Evolutionary conservation across 2,113 vertebrate genomes (phyloP), one percentile per base, ranked within the genome.

Genomic region (Nestor notabilis): DNA sequence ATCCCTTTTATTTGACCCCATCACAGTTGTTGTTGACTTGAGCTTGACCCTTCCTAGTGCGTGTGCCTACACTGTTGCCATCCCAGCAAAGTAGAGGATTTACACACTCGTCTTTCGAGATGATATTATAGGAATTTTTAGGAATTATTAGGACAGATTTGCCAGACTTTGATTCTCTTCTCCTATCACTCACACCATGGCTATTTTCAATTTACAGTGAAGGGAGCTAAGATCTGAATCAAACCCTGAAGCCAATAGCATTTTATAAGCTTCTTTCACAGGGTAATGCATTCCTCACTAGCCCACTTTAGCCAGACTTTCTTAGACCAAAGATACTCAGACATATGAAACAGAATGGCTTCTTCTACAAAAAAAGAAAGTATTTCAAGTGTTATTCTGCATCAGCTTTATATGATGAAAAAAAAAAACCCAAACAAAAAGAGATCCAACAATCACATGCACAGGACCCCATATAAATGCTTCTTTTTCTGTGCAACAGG

Each of bases 351-450:
- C 41, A 69, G 27, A 82, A 77, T 6, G 15, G 7, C 25, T 17
- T 1, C 0, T n/a, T 76, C 29, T n/a, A 76, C 17, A 13, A 46
- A 64, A n/a, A 17, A 47, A 49, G 2, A 16, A 55, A 50, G 8
- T 25, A 71, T 33, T 64, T 69, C 1, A 80, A 69, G 33, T 56
- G 60, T 17, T 78, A n/a, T 65, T 91, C 72, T 84, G 50, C 76
- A 92, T 47, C 77, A 94, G 49, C 28, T 77, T 87, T 74, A 58
- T 17, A 31, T 23, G 43, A 82, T 55, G 37, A 13, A 81, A 84
- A 52, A 53, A 53, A 53, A 53, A 18, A 10, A 29, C 7, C 7
- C 25, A 27, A 52, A 52, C 25, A 52, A 78, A 43, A 39, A 21
- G 39, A 89, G 43, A 66, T 65, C 39, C 33, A 95, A 47, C 49